Base-by-base conservation (phyloP, 2,797 vertebrate genomes). In the Parauchenoglanis ngamensis region DNA sequence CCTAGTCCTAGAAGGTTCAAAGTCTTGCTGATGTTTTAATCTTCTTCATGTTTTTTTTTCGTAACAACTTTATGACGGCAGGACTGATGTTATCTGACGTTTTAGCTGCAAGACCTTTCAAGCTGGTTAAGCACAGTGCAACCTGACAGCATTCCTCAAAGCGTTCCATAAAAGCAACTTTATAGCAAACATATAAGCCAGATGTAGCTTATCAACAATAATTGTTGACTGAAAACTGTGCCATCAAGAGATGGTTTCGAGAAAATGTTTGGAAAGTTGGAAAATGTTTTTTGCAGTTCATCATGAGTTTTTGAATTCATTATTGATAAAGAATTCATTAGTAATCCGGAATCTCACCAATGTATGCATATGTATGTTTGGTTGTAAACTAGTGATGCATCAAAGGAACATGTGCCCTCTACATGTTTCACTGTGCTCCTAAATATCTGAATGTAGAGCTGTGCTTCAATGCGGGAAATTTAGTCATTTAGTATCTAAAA, bases 401-500 rank as follows among this genome's bases (percentile, higher is more conserved):
- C 23, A 49, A 46, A 75, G 7, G 46, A n/a, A 8, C 28, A 15
- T 28, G n/a, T 52, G 25, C 6, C 73, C 13, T 54, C 73, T 76
- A 73, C 3, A 17, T 49, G 8, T 44, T 73, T 73, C 40, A 49
- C 44, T 25, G 11, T 13, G 72, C 23, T 11, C 25, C 44, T 75
- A 17, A 12, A 35, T 44, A 21, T 70, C 23, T 40, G 3, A 75
- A 75, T 31, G n/a, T 78, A 56, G 17, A 56, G 15, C 76, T n/a
- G 25, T 76, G 5, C 73, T n/a, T 52, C 11, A 2, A 59, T 72
- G 54, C 52, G 21, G 54, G 87, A 65, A 65, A 59, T 85, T 80
- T 72, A 84, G 61, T 85, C 54, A 63, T 73, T 68, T 81, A 44
- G 0, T 35, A 57, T 85, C 76, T 88, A n/a, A 72, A 68, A 88